Percentiles rank a stretch among this genome's conserved stretches.
phyloP scores from a whole-genome alignment of 2,797 vertebrate species.

The Crypturellus tataupa region DNA sequence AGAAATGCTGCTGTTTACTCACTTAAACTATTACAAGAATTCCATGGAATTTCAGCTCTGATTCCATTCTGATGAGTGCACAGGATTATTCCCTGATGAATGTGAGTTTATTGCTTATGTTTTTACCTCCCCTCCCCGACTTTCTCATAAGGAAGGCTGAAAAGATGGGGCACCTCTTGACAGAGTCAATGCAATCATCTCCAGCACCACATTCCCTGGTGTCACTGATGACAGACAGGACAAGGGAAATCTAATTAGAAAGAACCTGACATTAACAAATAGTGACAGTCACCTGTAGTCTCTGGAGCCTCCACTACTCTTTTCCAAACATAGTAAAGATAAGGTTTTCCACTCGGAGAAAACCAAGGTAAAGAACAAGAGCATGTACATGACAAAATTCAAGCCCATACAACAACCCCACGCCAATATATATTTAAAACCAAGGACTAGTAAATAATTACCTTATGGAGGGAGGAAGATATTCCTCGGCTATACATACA shows the following conservation, averaged over 20 bases:
- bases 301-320: not conserved
- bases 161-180: not conserved
- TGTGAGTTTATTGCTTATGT: not conserved
- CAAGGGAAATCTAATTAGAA: not conserved
- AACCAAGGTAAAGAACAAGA: not conserved
- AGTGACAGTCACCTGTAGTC: not conserved
- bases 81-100: not conserved
- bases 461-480: not conserved
- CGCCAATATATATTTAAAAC: not conserved
- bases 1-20: not conserved
- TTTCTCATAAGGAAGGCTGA: not conserved
- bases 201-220: not conserved
- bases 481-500: not conserved
- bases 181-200: not conserved
- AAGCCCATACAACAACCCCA: not conserved
- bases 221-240: not conserved
- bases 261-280: not conserved
- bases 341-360: not conserved
- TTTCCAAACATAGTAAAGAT: not conserved
- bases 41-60: not conserved
- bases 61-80: not conserved
- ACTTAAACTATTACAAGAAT: not conserved
- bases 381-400: not conserved
- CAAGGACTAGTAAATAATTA: not conserved
- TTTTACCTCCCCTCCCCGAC: not conserved